Conservation (phyloP, 2,797 vertebrate genomes). For the Yasuhikotakia modesta region DNA sequence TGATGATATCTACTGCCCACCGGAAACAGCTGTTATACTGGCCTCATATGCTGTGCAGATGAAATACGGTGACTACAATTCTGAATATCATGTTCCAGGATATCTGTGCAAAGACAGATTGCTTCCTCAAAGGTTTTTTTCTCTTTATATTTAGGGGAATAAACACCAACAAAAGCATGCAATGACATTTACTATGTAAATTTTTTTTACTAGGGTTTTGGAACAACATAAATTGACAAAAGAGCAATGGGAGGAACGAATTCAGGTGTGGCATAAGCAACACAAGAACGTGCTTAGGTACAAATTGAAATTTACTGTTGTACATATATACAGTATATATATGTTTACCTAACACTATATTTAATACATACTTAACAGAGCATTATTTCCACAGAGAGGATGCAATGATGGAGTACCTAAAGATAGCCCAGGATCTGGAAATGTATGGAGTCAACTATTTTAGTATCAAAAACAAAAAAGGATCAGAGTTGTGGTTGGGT, state of each 20-base stretch:
- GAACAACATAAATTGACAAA: constrained; percentile 97
- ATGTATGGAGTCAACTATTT: constrained; percentile 99
- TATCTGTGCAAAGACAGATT: constrained; percentile 91
- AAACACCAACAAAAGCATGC: constrained; percentile 40
- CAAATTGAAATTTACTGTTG: background rate
- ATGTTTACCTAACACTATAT: background rate
- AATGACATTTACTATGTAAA: constrained; percentile 52
- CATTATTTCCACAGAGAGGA: constrained; percentile 81
- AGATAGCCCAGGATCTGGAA: constrained; percentile 96
- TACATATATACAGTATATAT: too few species aligned
- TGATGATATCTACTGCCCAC: constrained; percentile 96
- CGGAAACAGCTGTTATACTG: constrained; percentile 92
- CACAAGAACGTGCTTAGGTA: constrained; percentile 94
- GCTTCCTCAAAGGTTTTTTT: constrained; percentile 87
- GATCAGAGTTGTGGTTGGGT: constrained; percentile 93
- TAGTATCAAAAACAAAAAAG: constrained; percentile 97
- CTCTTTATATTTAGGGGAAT: background rate
- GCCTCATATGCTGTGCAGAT: constrained; percentile 94
- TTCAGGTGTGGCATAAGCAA: constrained; percentile 95
- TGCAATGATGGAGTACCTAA: constrained; percentile 95
- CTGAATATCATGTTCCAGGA: constrained; percentile 86
- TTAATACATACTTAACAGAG: background rate
- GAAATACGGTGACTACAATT: constrained; percentile 91
- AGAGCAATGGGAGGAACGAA: constrained; percentile 95
- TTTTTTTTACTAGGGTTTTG: constrained; percentile 82